Conservation (phyloP, 2,888 invertebrate species). For the Cistogaster globosa region DNA sequence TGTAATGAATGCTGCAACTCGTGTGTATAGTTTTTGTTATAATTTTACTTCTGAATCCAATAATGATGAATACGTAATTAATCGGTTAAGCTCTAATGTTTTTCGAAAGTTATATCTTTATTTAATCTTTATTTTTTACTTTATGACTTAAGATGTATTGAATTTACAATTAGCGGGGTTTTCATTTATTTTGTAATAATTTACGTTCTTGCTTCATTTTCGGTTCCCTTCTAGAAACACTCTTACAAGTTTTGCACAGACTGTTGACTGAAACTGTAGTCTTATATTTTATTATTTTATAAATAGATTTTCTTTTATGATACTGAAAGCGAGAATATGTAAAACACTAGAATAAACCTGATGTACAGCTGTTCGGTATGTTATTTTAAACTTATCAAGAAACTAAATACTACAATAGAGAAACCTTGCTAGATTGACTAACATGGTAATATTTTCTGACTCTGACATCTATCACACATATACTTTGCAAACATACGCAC, state of each 20-base stretch:
- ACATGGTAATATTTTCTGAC: slow-evolving; percentile 33
- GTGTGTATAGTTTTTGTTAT: too few relatives aligned
- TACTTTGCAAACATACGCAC: slow-evolving; percentile 1
- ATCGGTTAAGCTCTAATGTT: neutral
- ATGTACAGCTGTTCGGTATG: slow-evolving; percentile 20
- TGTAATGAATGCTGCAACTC: too few relatives aligned
- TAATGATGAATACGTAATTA: neutral
- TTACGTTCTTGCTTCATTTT: slow-evolving; percentile 17
- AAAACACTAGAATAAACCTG: neutral
- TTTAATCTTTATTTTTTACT: slow-evolving; percentile 20
- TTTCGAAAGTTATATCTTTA: neutral
- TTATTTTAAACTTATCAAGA: slow-evolving; percentile 31
- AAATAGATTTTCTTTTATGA: slow-evolving; percentile 52
- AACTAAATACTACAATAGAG: slow-evolving; percentile 5
- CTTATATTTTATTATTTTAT: slow-evolving; percentile 14
- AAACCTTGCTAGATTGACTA: slow-evolving; percentile 34
- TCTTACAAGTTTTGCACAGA: neutral
- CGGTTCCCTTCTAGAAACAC: slow-evolving; percentile 34
- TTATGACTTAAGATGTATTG: slow-evolving; percentile 1
- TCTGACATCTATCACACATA: slow-evolving; percentile 28
- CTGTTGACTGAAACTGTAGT: slow-evolving; percentile 8
- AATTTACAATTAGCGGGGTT: slow-evolving; percentile 29
- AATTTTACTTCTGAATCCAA: neutral
- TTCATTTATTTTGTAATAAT: neutral
- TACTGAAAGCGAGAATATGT: slow-evolving; percentile 20